Conservation (phyloP, 2,888 invertebrate species). For the Andrena marginata region DNA sequence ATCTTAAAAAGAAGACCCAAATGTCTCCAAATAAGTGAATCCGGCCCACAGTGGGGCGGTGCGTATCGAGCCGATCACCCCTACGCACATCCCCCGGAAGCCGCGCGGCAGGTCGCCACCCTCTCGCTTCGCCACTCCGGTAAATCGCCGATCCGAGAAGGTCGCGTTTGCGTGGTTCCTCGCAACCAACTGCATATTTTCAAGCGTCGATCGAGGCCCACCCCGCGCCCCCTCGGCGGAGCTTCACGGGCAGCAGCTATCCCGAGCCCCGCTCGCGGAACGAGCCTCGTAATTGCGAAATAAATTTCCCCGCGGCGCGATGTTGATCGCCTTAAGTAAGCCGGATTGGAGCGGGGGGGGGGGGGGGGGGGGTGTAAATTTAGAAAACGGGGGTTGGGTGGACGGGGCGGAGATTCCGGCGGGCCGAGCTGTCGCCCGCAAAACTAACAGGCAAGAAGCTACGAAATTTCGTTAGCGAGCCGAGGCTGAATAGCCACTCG, state of each 20-base stretch:
- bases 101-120: no score
- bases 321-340: constrained; percentile 7
- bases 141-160: no score
- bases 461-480: constrained; percentile 50
- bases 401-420: constrained; percentile 5
- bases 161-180: neutral
- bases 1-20: no score
- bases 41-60: no score
- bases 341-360: neutral
- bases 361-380: constrained; percentile 30
- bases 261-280: neutral
- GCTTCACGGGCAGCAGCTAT: neutral
- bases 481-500: constrained; percentile 44
- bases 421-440: neutral
- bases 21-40: no score
- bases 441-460: constrained; percentile 45
- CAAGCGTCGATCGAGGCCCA: neutral
- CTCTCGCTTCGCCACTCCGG: no score
- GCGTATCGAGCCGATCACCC: no score
- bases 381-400: neutral
- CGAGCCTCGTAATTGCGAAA: constrained; percentile 1
- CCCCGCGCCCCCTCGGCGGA: neutral
- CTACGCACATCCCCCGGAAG: no score
- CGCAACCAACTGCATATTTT: neutral
- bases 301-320: neutral